phyloP scores from a whole-genome alignment of 2,797 vertebrate genomes.

The Cheirogaleus major region DNA sequence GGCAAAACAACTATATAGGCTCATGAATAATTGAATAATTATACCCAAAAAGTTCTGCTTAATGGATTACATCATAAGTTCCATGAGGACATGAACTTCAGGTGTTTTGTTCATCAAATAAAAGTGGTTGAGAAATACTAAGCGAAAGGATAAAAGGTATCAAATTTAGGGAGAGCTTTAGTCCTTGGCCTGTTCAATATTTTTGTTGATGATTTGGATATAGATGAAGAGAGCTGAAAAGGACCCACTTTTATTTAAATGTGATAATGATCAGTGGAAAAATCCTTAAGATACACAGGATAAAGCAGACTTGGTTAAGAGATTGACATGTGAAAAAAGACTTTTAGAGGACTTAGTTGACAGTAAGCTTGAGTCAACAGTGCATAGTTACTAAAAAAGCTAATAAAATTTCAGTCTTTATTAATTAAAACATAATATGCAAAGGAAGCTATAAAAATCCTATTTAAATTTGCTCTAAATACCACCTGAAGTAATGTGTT shows the following conservation, averaged over 20 bases:
- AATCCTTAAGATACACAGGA: conserved; percentile 35
- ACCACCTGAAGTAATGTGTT: neutral
- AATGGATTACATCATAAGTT: neutral
- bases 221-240: conserved; percentile 18
- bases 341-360: neutral
- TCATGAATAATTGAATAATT: neutral
- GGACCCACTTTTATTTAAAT: neutral
- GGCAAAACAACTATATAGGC: neutral
- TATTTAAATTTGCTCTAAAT: conserved; percentile 11
- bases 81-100: neutral
- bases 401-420: conserved; percentile 2
- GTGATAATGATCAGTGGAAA: neutral
- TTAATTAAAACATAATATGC: neutral
- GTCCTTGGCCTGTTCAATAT: neutral
- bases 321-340: conserved; percentile 2
- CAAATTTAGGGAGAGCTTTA: neutral
- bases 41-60: neutral
- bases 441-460: neutral
- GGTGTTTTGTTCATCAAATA: neutral
- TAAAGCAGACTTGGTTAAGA: conserved; percentile 25
- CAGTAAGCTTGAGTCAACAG: conserved; percentile 24
- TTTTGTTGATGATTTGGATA: conserved; percentile 2
- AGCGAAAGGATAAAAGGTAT: neutral
- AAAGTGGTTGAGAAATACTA: conserved; percentile 20
- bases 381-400: neutral